Evolutionary conservation across 2,888 invertebrate species (phyloP).

Genomic region (Cheilosia vernalis): DNA sequence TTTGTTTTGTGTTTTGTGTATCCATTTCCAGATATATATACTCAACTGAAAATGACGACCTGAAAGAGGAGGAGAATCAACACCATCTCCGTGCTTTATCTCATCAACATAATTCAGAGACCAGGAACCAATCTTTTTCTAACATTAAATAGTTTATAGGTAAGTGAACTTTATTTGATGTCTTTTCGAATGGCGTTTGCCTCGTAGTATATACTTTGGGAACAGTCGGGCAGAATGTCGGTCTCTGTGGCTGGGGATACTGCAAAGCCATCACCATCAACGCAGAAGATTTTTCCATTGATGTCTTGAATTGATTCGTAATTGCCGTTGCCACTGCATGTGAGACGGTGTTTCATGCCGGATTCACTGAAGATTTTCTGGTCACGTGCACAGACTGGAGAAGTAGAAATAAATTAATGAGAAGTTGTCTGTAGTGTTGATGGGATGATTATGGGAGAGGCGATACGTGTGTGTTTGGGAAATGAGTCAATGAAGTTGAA

Average conservation of each 20-base stretch:
- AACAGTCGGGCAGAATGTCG: slow-evolving; percentile 66
- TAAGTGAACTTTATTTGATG: slow-evolving; percentile 39
- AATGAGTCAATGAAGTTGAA: too few species aligned
- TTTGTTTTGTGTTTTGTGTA: slow-evolving; percentile 14
- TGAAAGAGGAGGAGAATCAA: slow-evolving; percentile 23
- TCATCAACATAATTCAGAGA: slow-evolving; percentile 56
- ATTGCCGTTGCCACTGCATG: slow-evolving; percentile 86
- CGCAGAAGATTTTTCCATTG: slow-evolving; percentile 85
- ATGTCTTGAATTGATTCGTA: slow-evolving; percentile 85
- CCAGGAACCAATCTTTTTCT: slow-evolving; percentile 72
- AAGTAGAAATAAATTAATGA: neutral
- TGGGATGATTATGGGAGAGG: too few species aligned
- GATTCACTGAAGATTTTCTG: slow-evolving; percentile 84
- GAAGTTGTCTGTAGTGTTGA: too few species aligned
- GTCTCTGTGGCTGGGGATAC: slow-evolving; percentile 77
- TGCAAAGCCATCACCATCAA: slow-evolving; percentile 86
- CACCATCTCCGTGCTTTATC: slow-evolving; percentile 1
- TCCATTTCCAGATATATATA: slow-evolving; percentile 67
- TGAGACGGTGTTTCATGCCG: slow-evolving; percentile 84
- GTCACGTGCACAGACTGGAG: slow-evolving; percentile 87
- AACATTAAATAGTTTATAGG: slow-evolving; percentile 56
- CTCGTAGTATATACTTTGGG: slow-evolving; percentile 74
- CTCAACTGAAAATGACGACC: slow-evolving; percentile 69
- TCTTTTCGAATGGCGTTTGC: slow-evolving; percentile 33
- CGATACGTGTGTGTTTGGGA: too few species aligned